A percentile compares a stretch with the other conserved stretches of the same genome.
phyloP scores from a whole-genome alignment of 1,140 invertebrate species.

The Coelopa frigida region DNA sequence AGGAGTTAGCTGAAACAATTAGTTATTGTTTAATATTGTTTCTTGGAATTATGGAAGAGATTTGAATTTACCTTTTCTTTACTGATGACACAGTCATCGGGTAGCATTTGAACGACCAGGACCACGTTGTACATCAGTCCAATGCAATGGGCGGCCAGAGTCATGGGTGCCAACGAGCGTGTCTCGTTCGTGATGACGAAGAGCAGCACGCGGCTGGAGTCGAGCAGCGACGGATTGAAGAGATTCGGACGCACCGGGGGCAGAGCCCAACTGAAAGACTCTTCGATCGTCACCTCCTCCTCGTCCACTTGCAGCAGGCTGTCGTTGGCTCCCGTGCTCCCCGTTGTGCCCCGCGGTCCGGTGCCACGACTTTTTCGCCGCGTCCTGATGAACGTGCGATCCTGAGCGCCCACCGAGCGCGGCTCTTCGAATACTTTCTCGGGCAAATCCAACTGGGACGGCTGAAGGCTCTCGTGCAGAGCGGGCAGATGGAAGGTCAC shows the following conservation, averaged over 20 bases:
- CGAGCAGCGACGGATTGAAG: conserved; percentile 38
- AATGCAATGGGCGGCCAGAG: conserved; percentile 87
- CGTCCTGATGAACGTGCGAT: conserved; percentile 33
- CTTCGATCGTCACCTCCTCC: conserved; percentile 31
- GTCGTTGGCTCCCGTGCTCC: conserved; percentile 4
- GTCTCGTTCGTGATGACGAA: conserved; percentile 80
- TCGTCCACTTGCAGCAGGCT: conserved; percentile 31
- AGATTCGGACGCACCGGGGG: conserved; percentile 34
- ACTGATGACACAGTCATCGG: conserved; percentile 56
- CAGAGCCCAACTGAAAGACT: conserved; percentile 43
- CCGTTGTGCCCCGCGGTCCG: too few relatives aligned
- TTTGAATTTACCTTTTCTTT: conserved; percentile 61
- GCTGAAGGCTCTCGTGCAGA: conserved; percentile 35
- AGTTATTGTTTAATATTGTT: background rate
- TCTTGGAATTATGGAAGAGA: background rate
- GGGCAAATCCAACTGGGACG: conserved; percentile 12
- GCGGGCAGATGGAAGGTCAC: conserved; percentile 64
- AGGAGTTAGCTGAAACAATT: conserved; percentile 62
- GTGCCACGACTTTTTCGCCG: conserved; percentile 29
- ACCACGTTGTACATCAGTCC: conserved; percentile 74
- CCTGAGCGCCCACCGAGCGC: conserved; percentile 12
- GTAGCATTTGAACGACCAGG: conserved; percentile 77
- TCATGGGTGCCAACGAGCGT: conserved; percentile 79
- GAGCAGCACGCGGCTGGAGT: conserved; percentile 63
- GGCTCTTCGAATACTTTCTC: conserved; percentile 9